A percentile compares a stretch with the other conserved stretches of the same genome.
Evolutionary conservation across 2,888 invertebrate genomes (phyloP).

Genomic region (Sicus ferrugineus): DNA sequence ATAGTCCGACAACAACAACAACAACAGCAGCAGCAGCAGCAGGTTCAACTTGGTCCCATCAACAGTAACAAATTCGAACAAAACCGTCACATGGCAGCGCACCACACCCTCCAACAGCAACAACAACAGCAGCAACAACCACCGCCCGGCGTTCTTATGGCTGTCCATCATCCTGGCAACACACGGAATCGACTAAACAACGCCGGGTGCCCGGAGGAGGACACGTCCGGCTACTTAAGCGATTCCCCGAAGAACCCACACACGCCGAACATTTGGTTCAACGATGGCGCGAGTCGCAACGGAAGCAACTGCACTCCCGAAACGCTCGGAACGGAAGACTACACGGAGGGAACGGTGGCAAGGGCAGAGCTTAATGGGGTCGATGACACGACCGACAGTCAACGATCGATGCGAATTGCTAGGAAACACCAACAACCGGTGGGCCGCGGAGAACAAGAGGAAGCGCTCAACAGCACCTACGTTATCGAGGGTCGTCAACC

Average conservation of each 20-base stretch:
- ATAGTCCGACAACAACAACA: slow-evolving; percentile 42
- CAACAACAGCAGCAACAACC: too few relatives aligned
- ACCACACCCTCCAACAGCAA: slow-evolving; percentile 65
- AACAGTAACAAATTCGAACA: slow-evolving; percentile 4
- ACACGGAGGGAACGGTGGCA: slow-evolving; percentile 36
- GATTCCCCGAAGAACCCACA: slow-evolving; percentile 71
- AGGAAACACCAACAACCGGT: slow-evolving; percentile 35
- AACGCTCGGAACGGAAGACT: slow-evolving; percentile 31
- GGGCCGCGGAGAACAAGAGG: slow-evolving; percentile 36
- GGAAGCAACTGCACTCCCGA: slow-evolving; percentile 48
- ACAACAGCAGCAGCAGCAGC: slow-evolving; percentile 27
- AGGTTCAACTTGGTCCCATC: slow-evolving; percentile 39
- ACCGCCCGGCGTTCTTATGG: slow-evolving; percentile 44
- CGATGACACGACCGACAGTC: slow-evolving; percentile 38
- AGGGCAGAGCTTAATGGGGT: slow-evolving; percentile 26
- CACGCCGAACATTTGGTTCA: slow-evolving; percentile 66
- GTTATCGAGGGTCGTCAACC: slow-evolving; percentile 47
- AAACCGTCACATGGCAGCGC: slow-evolving; percentile 46
- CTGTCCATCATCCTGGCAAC: slow-evolving; percentile 51
- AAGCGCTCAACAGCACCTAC: slow-evolving; percentile 46
- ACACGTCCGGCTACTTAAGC: slow-evolving; percentile 85
- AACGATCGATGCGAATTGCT: slow-evolving; percentile 50
- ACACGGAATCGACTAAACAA: slow-evolving; percentile 46
- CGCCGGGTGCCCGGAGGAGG: slow-evolving; percentile 70
- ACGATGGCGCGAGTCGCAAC: slow-evolving; percentile 56